Evolutionary conservation across 1,140 invertebrate species (phyloP), one percentile per base, ranked within the genome.

Genomic region (Aphidius ervi): DNA sequence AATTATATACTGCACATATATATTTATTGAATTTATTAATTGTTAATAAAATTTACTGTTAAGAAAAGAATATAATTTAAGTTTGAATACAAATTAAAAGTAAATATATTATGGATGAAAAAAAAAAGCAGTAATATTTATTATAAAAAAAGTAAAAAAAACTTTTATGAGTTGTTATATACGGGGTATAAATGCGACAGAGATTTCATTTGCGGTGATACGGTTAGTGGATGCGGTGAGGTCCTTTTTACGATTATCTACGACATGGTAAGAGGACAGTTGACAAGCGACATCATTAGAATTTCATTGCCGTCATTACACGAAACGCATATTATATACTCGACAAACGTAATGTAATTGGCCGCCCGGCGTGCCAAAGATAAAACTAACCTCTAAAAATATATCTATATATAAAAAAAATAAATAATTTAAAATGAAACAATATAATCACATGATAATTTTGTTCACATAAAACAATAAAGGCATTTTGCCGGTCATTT

Each of bases 221-320:
- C 23, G 43, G 39, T 56, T 10, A n/a, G 20, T 47, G 46, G 3
- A 47, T 10, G 46, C 46, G 20, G 20, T 47, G 46, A 47, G 46
- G 46, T 31, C 20, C 10, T 7, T 54, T 60, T 55, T 31, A 48
- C 53, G 9, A 56, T 61, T n/a, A 45, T 56, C 43, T 31, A 56
- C 59, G 46, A 66, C 65, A 67, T 65, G 62, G 50, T 63, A 62
- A 65, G 59, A 68, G 65, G 45, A 48, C 56, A 63, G 67, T 71
- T 68, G 73, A 73, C 72, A 69, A 71, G 40, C 65, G 61, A 59
- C 60, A 70, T 75, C 74, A 74, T 78, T 77, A 77, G 72, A 74
- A 72, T 74, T 71, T 73, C 72, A 77, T 77, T 70, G 68, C 62
- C 65, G 70, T 65, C 69, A 68, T 77, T 74, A 67, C 69, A 66